These are phyloP conservation scores for Scaptomyza graminum DNA, from an alignment of 1,140 invertebrate genomes.

Conservation along the genomic window DNA sequence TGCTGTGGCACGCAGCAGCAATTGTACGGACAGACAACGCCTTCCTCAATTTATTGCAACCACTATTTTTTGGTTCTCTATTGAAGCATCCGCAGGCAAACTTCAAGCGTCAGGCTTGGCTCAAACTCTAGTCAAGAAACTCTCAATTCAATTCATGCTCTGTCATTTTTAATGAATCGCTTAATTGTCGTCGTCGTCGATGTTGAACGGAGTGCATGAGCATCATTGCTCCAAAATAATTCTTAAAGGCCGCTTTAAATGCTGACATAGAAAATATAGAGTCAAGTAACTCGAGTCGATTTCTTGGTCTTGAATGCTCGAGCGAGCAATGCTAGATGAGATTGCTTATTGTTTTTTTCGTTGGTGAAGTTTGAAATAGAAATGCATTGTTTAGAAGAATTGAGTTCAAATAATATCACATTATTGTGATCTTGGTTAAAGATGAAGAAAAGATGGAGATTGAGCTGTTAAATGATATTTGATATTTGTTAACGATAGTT, in stretches of 20 bases:
- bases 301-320: conserved; percentile 26
- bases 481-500: no score
- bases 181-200: conserved; percentile 68
- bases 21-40: conserved; percentile 28
- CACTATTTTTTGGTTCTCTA: conserved; percentile 58
- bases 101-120: conserved; percentile 27
- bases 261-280: not conserved
- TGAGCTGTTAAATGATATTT: not conserved
- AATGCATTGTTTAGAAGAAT: conserved; percentile 15
- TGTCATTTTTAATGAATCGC: conserved; percentile 82
- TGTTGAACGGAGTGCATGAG: conserved; percentile 26
- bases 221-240: conserved; percentile 33
- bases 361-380: conserved; percentile 9
- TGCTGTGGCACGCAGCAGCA: conserved; percentile 54
- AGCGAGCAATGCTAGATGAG: no score
- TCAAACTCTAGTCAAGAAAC: conserved; percentile 27
- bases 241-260: conserved; percentile 36
- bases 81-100: conserved; percentile 50
- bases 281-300: conserved; percentile 28
- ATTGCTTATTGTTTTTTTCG: no score
- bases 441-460: not conserved
- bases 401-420: conserved; percentile 13
- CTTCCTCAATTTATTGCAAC: conserved; percentile 60
- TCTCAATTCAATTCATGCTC: conserved; percentile 77
- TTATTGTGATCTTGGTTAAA: conserved; percentile 11